Conservation (phyloP, 1,140 invertebrate genomes). For the Diachasma alloeum region DNA sequence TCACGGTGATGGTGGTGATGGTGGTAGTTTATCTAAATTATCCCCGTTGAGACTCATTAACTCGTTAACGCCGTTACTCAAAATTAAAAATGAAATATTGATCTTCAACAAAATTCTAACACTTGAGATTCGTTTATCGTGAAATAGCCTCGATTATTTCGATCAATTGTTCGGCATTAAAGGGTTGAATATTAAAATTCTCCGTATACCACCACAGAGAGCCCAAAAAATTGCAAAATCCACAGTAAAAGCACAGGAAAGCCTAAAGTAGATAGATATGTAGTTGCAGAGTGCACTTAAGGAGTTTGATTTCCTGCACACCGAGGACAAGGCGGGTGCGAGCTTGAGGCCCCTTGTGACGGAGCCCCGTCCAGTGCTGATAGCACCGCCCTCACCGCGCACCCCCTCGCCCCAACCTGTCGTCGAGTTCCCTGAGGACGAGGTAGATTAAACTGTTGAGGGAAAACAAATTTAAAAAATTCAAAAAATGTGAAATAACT, state of each 20-base stretch:
- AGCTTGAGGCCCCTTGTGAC: constrained; percentile 62
- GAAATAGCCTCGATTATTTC: too few species aligned
- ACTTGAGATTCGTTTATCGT: background rate
- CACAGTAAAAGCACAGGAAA: background rate
- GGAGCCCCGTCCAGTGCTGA: constrained; percentile 63
- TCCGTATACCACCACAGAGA: background rate
- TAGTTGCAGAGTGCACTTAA: constrained; percentile 83
- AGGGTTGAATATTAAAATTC: background rate
- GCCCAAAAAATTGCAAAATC: too few species aligned
- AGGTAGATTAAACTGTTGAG: constrained; percentile 64
- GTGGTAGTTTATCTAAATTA: constrained; percentile 7
- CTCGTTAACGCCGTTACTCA: background rate
- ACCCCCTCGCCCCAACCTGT: constrained; percentile 79
- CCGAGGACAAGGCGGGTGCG: constrained; percentile 72
- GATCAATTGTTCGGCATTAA: background rate
- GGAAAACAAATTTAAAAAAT: constrained; percentile 2
- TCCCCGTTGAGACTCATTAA: background rate
- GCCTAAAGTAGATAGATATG: constrained; percentile 56
- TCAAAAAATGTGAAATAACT: background rate
- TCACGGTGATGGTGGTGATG: constrained; percentile 23
- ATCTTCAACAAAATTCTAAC: too few species aligned
- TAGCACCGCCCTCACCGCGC: constrained; percentile 69
- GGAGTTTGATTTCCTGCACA: constrained; percentile 89
- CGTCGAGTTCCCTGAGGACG: constrained; percentile 82
- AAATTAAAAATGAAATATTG: background rate